Percentiles rank a stretch among this genome's conserved stretches.
phyloP scores from a whole-genome alignment of 2,888 invertebrate genomes.

The Crocallis elinguaria region DNA sequence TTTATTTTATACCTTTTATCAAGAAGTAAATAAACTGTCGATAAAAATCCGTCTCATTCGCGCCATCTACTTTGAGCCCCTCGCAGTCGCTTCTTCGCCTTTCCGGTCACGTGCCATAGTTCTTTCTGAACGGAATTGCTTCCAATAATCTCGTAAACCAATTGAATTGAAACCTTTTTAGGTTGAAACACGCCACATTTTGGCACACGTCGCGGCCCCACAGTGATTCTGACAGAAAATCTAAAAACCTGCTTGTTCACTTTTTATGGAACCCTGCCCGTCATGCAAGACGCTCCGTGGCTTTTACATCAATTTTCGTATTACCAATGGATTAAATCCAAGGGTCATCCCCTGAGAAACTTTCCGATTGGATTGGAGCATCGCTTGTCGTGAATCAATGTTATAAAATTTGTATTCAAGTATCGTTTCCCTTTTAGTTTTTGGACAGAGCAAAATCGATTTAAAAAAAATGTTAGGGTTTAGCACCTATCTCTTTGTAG shows the following conservation, averaged over 20 bases:
- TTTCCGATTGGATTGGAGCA: slow-evolving; percentile 76
- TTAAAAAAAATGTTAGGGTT: slow-evolving; percentile 52
- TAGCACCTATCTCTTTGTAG: slow-evolving; percentile 31
- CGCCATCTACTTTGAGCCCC: slow-evolving; percentile 55
- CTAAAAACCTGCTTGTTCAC: slow-evolving; percentile 48
- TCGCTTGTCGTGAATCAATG: slow-evolving; percentile 76
- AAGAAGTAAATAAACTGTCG: slow-evolving; percentile 69
- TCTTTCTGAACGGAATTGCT: slow-evolving; percentile 82
- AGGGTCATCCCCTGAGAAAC: slow-evolving; percentile 74
- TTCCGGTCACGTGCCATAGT: slow-evolving; percentile 76
- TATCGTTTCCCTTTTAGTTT: slow-evolving; percentile 64
- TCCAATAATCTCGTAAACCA: slow-evolving; percentile 68
- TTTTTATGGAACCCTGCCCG: slow-evolving; percentile 70
- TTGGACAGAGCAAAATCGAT: slow-evolving; percentile 64
- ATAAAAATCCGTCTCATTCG: slow-evolving; percentile 44
- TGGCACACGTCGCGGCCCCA: slow-evolving; percentile 53
- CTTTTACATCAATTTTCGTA: slow-evolving; percentile 84
- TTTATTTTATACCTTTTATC: slow-evolving; percentile 28
- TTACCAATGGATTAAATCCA: slow-evolving; percentile 83
- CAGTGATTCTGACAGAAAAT: slow-evolving; percentile 67
- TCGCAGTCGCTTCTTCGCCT: slow-evolving; percentile 47
- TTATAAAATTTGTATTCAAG: slow-evolving; percentile 81
- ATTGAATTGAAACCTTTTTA: slow-evolving; percentile 76
- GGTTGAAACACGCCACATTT: slow-evolving; percentile 69
- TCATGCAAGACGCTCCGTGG: slow-evolving; percentile 59